Base-by-base conservation (phyloP, 1,140 invertebrate genomes). In the Holotrichia oblita region DNA sequence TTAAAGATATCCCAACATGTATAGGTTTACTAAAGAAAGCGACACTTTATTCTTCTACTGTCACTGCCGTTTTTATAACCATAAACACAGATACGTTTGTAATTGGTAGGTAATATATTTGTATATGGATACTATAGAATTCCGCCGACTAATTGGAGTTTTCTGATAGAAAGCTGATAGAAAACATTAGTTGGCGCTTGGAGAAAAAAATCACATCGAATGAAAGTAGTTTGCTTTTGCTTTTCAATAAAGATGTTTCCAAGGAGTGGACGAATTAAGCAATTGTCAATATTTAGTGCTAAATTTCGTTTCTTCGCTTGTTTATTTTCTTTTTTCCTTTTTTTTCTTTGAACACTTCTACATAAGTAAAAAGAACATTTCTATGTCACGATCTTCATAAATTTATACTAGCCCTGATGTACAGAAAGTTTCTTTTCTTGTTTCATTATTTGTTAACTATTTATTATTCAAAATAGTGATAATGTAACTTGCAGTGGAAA, bases 81-180 rank as follows among this genome's bases (percentile, higher is more conserved):
- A 17, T 55, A 34, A 34, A 34, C 27, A 34, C 4, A 4, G 27
- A 14, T 55, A 6, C 48, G 48, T 2, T 55, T 17, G 48, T 55
- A 55, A 34, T 17, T 17, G 48, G 48, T 55, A 55, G n/a, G 48
- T n/a, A 55, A 55, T 55, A 14, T 14, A n/a, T 55, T 17, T n/a
- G 17, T 6, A 55, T 17, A 14, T 17, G 48, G 12, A 55, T 55
- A 55, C 17, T 55, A n/a, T n/a, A 55, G 48, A 55, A 55, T 55
- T 55, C 48, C 48, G 14, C 17, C 7, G 48, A 55, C 48, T 55
- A 55, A 55, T 55, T 55, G 17, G 48, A 55, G 48, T 55, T 55
- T 55, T 55, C 48, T 55, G 48, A 55, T 55, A 17, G 48, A 55
- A 55, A 55, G 48, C n/a, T 55, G 48, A 55, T 55, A 55, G 48